phyloP scores from a whole-genome alignment of 2,797 vertebrate genomes.

The Myotis vivesi region DNA sequence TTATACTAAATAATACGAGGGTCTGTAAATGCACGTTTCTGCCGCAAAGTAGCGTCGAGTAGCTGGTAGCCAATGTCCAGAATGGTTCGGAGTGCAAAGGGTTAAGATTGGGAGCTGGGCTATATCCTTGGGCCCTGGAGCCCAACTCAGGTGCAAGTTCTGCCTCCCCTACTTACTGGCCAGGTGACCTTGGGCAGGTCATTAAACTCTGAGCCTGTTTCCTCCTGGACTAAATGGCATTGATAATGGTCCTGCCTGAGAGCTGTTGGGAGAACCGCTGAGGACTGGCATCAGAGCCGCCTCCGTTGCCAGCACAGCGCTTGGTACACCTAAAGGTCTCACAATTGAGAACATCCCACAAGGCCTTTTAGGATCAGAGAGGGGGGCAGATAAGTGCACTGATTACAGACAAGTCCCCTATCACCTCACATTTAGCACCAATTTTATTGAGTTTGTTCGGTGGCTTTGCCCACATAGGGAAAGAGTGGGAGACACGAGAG shows the following conservation, averaged over 20 bases:
- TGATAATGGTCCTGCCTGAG: not conserved
- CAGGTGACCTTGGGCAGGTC: not conserved
- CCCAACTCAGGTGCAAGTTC: not conserved
- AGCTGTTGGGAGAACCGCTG: not conserved
- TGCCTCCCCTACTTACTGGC: not conserved
- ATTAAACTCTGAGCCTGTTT: not conserved
- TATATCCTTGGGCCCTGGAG: not conserved
- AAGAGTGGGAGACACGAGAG: not conserved
- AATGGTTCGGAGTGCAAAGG: no score
- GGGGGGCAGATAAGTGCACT: not conserved
- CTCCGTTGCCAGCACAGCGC: fast-evolving
- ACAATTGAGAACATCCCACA: not conserved
- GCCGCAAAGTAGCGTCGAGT: no score
- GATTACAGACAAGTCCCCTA: not conserved
- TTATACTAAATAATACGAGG: no score
- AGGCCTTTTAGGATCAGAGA: not conserved
- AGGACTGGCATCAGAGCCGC: not conserved
- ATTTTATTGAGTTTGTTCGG: not conserved
- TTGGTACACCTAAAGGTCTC: not conserved
- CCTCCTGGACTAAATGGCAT: not conserved
- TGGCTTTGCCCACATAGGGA: not conserved
- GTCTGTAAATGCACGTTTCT: no score
- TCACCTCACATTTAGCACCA: not conserved
- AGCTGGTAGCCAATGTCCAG: no score
- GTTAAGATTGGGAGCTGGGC: not conserved